Base-by-base conservation (phyloP, 2,797 vertebrate genomes). In the Myioborus miniatus region DNA sequence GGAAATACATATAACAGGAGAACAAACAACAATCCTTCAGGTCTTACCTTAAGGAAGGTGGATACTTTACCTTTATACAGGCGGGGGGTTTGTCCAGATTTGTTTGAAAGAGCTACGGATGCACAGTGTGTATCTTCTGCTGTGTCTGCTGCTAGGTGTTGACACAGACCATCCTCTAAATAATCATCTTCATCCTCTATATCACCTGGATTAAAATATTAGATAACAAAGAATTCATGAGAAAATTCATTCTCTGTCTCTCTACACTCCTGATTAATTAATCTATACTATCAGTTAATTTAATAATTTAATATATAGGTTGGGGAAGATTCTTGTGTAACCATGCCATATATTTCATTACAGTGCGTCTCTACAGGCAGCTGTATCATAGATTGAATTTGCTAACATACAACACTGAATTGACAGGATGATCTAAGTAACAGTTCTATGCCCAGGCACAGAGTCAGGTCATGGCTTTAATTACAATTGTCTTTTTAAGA, bases 131-230 rank as follows among this genome's bases (percentile, higher is more conserved):
- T 41, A 72, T 94, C 97, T 8, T 98, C 97, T n/a, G 93, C 87
- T 23, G 75, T 34, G 26, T 98, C 97, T 9, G 94, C 94, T 85
- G 70, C 87, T 34, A 92, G 89, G 20, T 98, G 50, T 47, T 95
- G 98, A 77, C 90, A 78, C 15, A 97, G 84, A 64, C 91, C 70
- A 7, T 98, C 98, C 69, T 97, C 98, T 93, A 97, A 94, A 53
- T 97, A 91, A 63, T 98, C 98, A 1, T 98, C 98, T 10, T 98
- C 98, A 18, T 98, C 98, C 67, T 98, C 98, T 17, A 98, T 96
- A 47, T 98, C 98, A 64, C 98, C 98, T 98, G 74, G 53, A 75
- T 90, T 77, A 86, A 83, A 96, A 78, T 26, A 93, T 58, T 41
- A 59, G 39, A 55, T n/a, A 74, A 68, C 12, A 44, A 46, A 92